Conservation (phyloP, 2,888 invertebrate species). For the Ophioninae sp. region DNA sequence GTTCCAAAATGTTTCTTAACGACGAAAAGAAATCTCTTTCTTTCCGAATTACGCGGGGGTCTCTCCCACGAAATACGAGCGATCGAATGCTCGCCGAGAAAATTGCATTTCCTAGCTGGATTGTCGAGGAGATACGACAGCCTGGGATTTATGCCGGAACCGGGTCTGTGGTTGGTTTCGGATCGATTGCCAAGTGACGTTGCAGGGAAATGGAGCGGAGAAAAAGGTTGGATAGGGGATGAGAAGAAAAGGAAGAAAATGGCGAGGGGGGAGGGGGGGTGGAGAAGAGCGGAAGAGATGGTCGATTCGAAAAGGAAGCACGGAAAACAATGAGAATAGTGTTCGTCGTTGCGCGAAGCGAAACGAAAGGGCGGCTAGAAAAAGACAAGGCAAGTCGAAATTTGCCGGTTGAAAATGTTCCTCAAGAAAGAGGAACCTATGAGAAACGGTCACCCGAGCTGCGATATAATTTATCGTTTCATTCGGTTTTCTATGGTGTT, state of each 20-base stretch:
- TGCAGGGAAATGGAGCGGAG: slow-evolving; percentile 48
- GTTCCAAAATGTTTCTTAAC: not conserved
- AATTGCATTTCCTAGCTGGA: slow-evolving; percentile 48
- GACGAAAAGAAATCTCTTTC: slow-evolving; percentile 3
- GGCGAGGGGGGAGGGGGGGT: slow-evolving; percentile 1
- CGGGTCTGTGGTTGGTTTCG: slow-evolving; percentile 49
- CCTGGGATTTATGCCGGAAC: slow-evolving; percentile 49
- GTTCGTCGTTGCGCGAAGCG: slow-evolving; percentile 52
- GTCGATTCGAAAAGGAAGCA: slow-evolving; percentile 42
- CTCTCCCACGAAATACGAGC: slow-evolving; percentile 25
- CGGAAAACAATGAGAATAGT: slow-evolving; percentile 51
- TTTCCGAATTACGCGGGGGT: slow-evolving; percentile 15
- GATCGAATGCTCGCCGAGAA: slow-evolving; percentile 43
- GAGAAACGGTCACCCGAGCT: slow-evolving; percentile 10
- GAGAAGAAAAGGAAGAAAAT: slow-evolving; percentile 4
- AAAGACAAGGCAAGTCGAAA: not conserved
- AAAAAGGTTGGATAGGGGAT: slow-evolving; percentile 15
- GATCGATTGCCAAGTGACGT: slow-evolving; percentile 61
- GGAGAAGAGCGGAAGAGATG: slow-evolving; percentile 32
- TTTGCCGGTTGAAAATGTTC: slow-evolving; percentile 34
- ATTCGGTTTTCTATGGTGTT: slow-evolving; percentile 6
- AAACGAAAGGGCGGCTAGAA: slow-evolving; percentile 36
- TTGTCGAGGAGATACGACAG: slow-evolving; percentile 49
- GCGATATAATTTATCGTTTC: slow-evolving; percentile 18
- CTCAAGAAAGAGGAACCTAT: slow-evolving; percentile 18